phyloP scores from a whole-genome alignment of 1,140 invertebrate genomes.

The Euwallacea similis region DNA sequence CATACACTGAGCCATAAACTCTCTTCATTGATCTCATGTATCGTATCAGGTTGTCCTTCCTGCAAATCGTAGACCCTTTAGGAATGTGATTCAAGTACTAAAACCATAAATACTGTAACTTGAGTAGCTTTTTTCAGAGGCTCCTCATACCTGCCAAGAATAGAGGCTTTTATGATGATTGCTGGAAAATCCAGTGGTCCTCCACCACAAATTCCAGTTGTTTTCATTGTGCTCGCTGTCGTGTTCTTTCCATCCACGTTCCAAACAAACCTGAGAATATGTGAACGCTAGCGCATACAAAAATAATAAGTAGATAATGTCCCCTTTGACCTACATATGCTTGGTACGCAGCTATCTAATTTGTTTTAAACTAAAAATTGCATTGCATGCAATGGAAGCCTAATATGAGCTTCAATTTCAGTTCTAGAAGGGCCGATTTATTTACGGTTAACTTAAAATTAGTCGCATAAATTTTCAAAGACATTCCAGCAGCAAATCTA shows the following conservation, averaged over 20 bases:
- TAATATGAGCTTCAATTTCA: too few relatives aligned
- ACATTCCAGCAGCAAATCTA: too few relatives aligned
- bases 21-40: slow-evolving; percentile 79
- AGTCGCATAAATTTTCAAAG: too few relatives aligned
- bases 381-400: too few relatives aligned
- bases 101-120: slow-evolving; percentile 26
- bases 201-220: slow-evolving; percentile 86
- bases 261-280: slow-evolving; percentile 68
- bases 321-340: too few relatives aligned
- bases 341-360: too few relatives aligned
- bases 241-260: slow-evolving; percentile 81
- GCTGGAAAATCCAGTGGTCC: slow-evolving; percentile 69
- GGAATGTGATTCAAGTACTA: slow-evolving; percentile 85
- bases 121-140: slow-evolving; percentile 16
- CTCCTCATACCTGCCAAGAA: slow-evolving; percentile 67
- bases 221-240: slow-evolving; percentile 58
- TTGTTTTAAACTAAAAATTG: too few relatives aligned
- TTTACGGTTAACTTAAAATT: too few relatives aligned
- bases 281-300: background rate
- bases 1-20: slow-evolving; percentile 77
- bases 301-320: too few relatives aligned
- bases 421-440: too few relatives aligned
- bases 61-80: slow-evolving; percentile 77
- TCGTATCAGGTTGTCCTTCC: slow-evolving; percentile 77
- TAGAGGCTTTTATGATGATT: slow-evolving; percentile 69